These are phyloP conservation scores for Monodelphis domestica DNA, from an alignment of 2,797 vertebrate species.

Conservation along the genomic window DNA sequence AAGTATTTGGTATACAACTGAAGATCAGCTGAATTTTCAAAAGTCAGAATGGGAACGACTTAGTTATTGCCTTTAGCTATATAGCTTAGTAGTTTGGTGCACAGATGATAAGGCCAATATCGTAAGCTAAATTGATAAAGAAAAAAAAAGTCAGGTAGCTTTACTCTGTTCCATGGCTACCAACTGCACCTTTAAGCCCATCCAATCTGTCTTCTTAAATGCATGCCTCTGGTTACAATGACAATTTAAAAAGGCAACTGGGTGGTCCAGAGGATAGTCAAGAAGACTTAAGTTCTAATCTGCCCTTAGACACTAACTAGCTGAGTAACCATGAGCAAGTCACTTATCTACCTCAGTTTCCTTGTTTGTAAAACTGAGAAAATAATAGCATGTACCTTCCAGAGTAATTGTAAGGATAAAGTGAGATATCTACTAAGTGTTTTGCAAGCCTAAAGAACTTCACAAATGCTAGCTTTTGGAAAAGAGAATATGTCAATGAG, in stretches of 20 bases:
- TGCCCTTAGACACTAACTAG: neutral
- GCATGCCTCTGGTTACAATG: neutral
- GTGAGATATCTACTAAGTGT: neutral
- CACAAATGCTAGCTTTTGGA: neutral
- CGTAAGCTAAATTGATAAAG: neutral
- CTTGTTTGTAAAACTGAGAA: neutral
- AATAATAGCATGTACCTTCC: neutral
- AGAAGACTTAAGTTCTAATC: neutral
- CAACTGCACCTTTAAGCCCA: slow-evolving; percentile 31
- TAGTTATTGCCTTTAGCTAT: slow-evolving; percentile 1
- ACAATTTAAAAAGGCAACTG: neutral
- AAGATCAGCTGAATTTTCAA: slow-evolving; percentile 25
- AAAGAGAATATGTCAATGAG: neutral
- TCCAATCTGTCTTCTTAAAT: slow-evolving; percentile 20
- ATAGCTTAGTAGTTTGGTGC: neutral
- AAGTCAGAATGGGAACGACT: slow-evolving; percentile 27
- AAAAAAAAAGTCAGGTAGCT: slow-evolving; percentile 3
- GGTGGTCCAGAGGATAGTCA: neutral
- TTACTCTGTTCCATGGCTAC: neutral
- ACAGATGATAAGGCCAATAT: neutral
- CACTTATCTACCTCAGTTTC: neutral
- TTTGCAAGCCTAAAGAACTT: neutral
- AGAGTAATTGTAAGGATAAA: neutral
- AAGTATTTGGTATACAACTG: slow-evolving; percentile 42
- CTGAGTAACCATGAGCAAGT: neutral